Evolutionary conservation across 2,797 vertebrate genomes (phyloP), one percentile per base, ranked within the genome.

Genomic region (Dallia pectoralis): DNA sequence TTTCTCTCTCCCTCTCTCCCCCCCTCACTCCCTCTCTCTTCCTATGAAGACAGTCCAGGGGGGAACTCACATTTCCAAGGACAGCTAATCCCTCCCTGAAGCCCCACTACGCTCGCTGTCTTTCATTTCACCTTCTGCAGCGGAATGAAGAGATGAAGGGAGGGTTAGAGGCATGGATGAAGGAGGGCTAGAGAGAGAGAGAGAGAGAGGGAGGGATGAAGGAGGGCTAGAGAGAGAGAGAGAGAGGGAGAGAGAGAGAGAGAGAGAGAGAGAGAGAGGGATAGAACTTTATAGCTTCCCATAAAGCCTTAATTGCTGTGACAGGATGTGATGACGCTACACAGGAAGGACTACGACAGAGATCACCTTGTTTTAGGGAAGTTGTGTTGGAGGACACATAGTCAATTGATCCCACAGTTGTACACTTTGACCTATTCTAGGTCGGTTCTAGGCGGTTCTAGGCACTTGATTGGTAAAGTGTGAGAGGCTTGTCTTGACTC

Each of bases 51-150:
- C 77, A 49, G 47, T 67, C 11, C 77, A 71, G 69, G 61, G 72
- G 67, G 66, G 79, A 76, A 74, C 51, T 66, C 67, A 74, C 36
- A 77, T 88, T 74, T 81, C 70, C 77, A 84, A 85, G 85, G 84
- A 82, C 83, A 77, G 76, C 85, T 86, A 80, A 88, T 86, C 79
- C 74, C 78, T 73, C 78, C 62, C 69, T 51, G 67, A 79, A 71
- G 76, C 73, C 77, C 53, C 62, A 76, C 82, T 77, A 53, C 76
- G 68, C 75, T 66, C n/a, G 25, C 64, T 62, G 68, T 75, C 89
- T 91, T 92, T 91, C 86, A 86, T 87, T 89, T 91, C 86, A 87
- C 85, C 88, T 90, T 77, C 74, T 78, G 64, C 19, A 81, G 79
- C 16, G 8, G 77, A 53, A 56, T 56, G 53, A 9, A 59, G 9